A percentile compares a stretch with the other conserved stretches of the same genome.
These are phyloP conservation scores for Pelosia muscerda DNA, from an alignment of 2,888 invertebrate species.

Conservation along the genomic window DNA sequence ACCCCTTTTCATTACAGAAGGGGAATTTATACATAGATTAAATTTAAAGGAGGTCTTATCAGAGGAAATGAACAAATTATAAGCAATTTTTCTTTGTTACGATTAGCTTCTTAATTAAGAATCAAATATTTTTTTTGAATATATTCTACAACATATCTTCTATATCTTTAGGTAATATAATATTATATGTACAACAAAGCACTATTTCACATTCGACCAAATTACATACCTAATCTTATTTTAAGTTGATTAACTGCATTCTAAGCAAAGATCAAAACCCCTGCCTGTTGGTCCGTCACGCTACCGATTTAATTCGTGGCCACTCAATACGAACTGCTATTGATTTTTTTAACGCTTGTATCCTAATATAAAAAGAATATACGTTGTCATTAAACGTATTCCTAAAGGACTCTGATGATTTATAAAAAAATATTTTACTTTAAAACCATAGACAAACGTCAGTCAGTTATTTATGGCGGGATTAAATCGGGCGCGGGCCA, in stretches of 20 bases:
- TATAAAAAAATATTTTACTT: slow-evolving; percentile 42
- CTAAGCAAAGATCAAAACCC: too few species aligned
- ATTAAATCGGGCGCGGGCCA: slow-evolving; percentile 69
- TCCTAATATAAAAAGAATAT: background rate
- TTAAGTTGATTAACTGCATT: too few species aligned
- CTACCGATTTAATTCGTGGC: too few species aligned
- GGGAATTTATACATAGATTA: background rate
- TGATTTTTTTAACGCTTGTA: background rate
- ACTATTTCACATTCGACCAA: too few species aligned
- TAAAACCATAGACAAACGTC: slow-evolving; percentile 70
- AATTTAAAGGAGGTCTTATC: background rate
- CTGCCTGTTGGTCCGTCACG: background rate
- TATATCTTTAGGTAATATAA: too few species aligned
- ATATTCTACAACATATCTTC: background rate
- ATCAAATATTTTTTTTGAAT: too few species aligned
- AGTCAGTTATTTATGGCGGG: slow-evolving; percentile 77
- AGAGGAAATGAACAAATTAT: background rate
- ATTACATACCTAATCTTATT: too few species aligned
- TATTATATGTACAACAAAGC: too few species aligned
- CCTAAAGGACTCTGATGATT: slow-evolving; percentile 33
- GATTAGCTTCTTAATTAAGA: background rate
- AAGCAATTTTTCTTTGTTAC: background rate
- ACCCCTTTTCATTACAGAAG: slow-evolving; percentile 16
- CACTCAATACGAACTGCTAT: too few species aligned
- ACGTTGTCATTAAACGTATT: background rate